Conservation (phyloP, 1,140 invertebrate genomes). For the Zaprionus nigranus region DNA sequence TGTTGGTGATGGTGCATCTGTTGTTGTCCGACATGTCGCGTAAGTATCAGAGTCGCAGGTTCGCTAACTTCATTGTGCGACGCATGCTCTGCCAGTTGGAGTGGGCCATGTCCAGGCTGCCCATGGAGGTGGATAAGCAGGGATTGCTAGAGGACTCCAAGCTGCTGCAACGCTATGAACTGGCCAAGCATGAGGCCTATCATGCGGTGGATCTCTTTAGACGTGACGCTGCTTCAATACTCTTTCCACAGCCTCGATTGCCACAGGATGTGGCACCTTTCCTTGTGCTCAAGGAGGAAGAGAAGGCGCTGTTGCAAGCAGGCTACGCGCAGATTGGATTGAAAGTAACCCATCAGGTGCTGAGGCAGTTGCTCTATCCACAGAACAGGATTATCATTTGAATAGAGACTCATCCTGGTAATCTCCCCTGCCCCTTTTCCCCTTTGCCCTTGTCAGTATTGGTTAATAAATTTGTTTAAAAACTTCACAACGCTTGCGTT, state of each 20-base stretch:
- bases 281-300: slow-evolving; percentile 49
- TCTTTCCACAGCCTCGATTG: background rate
- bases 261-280: background rate
- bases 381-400: background rate
- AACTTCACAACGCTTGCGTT: slow-evolving; percentile 49
- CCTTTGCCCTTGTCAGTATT: background rate
- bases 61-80: slow-evolving; percentile 47
- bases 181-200: slow-evolving; percentile 24
- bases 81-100: slow-evolving; percentile 52
- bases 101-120: slow-evolving; percentile 19
- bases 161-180: background rate
- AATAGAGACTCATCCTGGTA: no score
- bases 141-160: slow-evolving; percentile 6
- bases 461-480: slow-evolving; percentile 29
- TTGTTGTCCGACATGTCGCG: background rate
- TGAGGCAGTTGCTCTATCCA: slow-evolving; percentile 32
- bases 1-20: background rate
- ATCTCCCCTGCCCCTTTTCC: background rate
- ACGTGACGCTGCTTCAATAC: slow-evolving; percentile 41
- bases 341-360: slow-evolving; percentile 17
- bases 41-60: slow-evolving; percentile 5
- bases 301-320: slow-evolving; percentile 8
- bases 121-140: background rate
- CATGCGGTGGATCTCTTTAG: slow-evolving; percentile 48
- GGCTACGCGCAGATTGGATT: slow-evolving; percentile 25